Evolutionary conservation across 2,113 vertebrate genomes (phyloP).

Genomic region (Pimephales promelas): DNA sequence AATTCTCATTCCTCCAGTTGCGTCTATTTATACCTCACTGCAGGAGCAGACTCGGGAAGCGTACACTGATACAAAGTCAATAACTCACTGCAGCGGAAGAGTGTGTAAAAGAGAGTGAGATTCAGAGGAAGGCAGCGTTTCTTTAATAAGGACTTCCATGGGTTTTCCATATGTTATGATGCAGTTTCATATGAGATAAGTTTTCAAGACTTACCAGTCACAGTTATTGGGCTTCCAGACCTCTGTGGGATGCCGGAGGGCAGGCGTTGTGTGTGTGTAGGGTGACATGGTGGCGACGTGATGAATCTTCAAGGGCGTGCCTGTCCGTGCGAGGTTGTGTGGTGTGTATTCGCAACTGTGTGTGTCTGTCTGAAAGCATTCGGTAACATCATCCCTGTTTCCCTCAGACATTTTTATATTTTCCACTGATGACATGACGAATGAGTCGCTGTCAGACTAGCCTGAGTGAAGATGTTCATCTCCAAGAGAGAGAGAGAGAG

Average conservation of each 20-base stretch:
- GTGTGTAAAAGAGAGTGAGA: constrained; percentile 58
- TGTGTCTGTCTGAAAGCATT: constrained; percentile 59
- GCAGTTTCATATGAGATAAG: not conserved
- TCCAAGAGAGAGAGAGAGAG: constrained; percentile 46
- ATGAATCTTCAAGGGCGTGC: constrained; percentile 62
- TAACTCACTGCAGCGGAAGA: constrained; percentile 62
- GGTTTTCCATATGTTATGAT: constrained; percentile 57
- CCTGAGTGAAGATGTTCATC: constrained; percentile 63
- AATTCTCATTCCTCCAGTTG: constrained; percentile 68
- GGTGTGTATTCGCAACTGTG: constrained; percentile 30
- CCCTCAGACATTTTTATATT: constrained; percentile 60
- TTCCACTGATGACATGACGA: constrained; percentile 69
- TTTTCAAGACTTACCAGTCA: not conserved
- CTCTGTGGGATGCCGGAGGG: not conserved
- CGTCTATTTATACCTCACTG: constrained; percentile 73
- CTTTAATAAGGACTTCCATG: constrained; percentile 65
- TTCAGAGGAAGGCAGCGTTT: constrained; percentile 49
- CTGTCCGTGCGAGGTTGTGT: constrained; percentile 42
- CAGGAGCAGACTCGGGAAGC: constrained; percentile 53
- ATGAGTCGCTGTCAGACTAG: constrained; percentile 67
- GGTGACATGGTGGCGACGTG: constrained; percentile 47
- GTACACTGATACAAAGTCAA: constrained; percentile 71
- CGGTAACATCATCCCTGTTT: constrained; percentile 65
- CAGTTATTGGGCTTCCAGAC: not conserved
- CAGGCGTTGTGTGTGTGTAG: constrained; percentile 35